A percentile compares a stretch with the other conserved stretches of the same genome.
phyloP scores from a whole-genome alignment of 2,797 vertebrate species.

The Coregonus sp. region DNA sequence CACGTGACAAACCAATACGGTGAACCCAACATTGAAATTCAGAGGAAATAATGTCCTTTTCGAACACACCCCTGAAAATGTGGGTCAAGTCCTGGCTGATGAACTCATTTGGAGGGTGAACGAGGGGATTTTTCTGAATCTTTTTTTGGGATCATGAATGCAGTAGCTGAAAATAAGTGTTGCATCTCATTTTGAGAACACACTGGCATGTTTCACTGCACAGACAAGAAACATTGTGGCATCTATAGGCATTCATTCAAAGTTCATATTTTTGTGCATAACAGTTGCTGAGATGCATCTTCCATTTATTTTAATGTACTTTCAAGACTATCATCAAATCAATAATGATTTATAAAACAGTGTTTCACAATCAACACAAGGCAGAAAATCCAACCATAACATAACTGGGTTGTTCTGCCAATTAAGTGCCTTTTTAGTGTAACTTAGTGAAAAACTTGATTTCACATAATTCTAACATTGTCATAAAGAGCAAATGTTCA shows the following conservation, averaged over 20 bases:
- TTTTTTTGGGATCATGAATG: conserved; percentile 17
- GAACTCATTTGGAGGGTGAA: conserved; percentile 10
- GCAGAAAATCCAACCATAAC: no score
- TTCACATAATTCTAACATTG: no score
- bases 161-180: conserved; percentile 19
- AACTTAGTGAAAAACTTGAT: no score
- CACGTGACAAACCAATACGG: no score
- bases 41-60: no score
- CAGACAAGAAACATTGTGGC: neutral
- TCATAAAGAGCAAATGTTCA: no score
- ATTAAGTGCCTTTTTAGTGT: no score
- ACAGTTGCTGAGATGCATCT: neutral
- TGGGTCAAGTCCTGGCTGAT: neutral
- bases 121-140: conserved; percentile 29
- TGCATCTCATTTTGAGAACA: conserved; percentile 1
- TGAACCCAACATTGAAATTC: no score
- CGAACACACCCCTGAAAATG: neutral
- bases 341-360: neutral
- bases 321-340: neutral
- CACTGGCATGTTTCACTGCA: neutral
- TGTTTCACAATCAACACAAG: neutral
- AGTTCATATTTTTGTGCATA: neutral
- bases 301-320: neutral
- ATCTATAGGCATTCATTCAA: neutral
- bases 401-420: no score